Conservation (phyloP, 2,888 invertebrate species). For the Azorinus chamasolen region DNA sequence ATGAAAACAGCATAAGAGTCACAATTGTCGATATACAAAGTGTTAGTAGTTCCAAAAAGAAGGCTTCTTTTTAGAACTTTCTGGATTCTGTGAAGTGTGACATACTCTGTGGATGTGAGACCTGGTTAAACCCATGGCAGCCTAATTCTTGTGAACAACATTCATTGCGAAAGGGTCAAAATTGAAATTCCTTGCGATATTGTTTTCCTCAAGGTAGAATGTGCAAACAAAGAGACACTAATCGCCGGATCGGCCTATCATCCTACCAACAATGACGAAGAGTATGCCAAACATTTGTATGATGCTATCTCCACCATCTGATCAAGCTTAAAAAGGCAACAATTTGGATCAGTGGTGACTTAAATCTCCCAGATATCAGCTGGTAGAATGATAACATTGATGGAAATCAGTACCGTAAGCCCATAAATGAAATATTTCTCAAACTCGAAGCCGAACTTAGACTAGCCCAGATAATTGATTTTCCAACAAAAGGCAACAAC, state of each 20-base stretch:
- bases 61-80: conserved; percentile 17
- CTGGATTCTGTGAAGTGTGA: conserved; percentile 15
- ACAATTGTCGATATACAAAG: conserved; percentile 11
- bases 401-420: conserved; percentile 27
- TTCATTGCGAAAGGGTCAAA: conserved; percentile 9
- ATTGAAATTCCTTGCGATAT: conserved; percentile 5
- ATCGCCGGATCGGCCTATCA: conserved; percentile 25
- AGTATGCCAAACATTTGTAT: neutral
- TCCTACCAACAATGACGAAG: conserved; percentile 22
- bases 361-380: conserved; percentile 35
- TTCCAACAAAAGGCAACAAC: conserved; percentile 19
- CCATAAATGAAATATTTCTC: conserved; percentile 28
- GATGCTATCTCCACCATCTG: neutral
- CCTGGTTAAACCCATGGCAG: conserved; percentile 15
- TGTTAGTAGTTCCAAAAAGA: conserved; percentile 15
- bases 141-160: conserved; percentile 14
- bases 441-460: conserved; percentile 10
- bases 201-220: conserved; percentile 19
- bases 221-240: conserved; percentile 13
- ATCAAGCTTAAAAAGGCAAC: conserved; percentile 2
- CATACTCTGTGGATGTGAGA: conserved; percentile 32
- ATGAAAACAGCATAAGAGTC: neutral
- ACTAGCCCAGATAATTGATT: conserved; percentile 16
- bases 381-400: conserved; percentile 25
- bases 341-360: conserved; percentile 36